phyloP scores from a whole-genome alignment of 1,140 invertebrate species.

The Papilio aristodemus region DNA sequence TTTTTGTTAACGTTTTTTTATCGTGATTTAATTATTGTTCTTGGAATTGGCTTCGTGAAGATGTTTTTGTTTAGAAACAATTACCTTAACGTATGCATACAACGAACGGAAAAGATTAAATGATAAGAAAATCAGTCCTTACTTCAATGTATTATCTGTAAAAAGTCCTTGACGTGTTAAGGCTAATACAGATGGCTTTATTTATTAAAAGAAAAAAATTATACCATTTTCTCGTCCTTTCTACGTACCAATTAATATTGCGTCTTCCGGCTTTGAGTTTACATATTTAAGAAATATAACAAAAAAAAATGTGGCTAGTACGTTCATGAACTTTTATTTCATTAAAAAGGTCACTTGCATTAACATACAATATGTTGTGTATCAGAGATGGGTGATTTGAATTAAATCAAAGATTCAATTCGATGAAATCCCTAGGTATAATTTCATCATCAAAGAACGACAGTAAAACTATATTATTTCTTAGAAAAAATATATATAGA shows the following conservation, averaged over 20 bases:
- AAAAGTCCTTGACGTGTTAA: neutral
- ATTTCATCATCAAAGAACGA: too few relatives aligned
- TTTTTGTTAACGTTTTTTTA: conserved; percentile 12
- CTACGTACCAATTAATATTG: too few relatives aligned
- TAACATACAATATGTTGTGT: conserved; percentile 1
- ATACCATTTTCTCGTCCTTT: too few relatives aligned
- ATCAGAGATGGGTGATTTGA: too few relatives aligned
- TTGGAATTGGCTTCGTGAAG: neutral
- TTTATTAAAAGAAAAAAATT: neutral
- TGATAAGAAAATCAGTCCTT: conserved; percentile 15
- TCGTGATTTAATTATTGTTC: conserved; percentile 2
- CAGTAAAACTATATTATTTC: too few relatives aligned
- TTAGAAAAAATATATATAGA: too few relatives aligned
- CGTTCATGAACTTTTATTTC: neutral
- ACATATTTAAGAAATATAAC: too few relatives aligned
- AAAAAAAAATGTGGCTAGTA: neutral
- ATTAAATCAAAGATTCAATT: too few relatives aligned
- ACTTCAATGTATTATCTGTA: neutral
- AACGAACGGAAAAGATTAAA: conserved; percentile 4
- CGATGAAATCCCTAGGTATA: neutral
- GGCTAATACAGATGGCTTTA: neutral
- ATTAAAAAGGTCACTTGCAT: neutral
- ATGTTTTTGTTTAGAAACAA: conserved; percentile 4
- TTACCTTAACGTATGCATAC: neutral
- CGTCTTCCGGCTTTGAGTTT: too few relatives aligned